Percentiles rank a stretch among this genome's conserved stretches.
These are phyloP conservation scores for Pammene aurita DNA, from an alignment of 2,888 invertebrate genomes.

Conservation along the genomic window DNA sequence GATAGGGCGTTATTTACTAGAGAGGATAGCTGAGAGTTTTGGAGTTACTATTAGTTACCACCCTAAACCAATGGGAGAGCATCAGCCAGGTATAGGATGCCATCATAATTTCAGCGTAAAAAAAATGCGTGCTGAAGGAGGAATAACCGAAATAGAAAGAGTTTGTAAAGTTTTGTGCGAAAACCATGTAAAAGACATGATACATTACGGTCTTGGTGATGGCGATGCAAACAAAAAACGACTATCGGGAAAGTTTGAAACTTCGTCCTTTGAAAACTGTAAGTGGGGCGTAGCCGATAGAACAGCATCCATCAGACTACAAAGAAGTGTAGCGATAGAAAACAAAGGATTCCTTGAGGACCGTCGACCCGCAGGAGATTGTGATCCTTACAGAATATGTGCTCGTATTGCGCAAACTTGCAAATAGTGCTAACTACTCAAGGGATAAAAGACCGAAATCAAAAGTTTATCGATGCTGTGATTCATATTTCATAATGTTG, in stretches of 20 bases:
- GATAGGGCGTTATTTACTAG: conserved; percentile 92
- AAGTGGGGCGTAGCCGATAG: conserved; percentile 94
- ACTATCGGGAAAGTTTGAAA: conserved; percentile 96
- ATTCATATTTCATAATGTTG: background rate
- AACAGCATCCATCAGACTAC: conserved; percentile 95
- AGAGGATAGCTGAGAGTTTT: conserved; percentile 93
- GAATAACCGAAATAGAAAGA: conserved; percentile 89
- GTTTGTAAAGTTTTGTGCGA: conserved; percentile 89
- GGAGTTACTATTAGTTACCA: conserved; percentile 87
- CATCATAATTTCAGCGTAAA: conserved; percentile 96
- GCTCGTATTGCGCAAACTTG: conserved; percentile 76
- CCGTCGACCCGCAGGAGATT: conserved; percentile 94
- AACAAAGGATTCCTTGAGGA: conserved; percentile 97
- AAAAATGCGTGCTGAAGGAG: conserved; percentile 91
- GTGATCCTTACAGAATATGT: conserved; percentile 90
- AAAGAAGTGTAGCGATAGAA: conserved; percentile 92
- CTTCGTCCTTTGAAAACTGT: conserved; percentile 96
- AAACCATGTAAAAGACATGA: conserved; percentile 87
- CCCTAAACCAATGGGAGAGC: conserved; percentile 89
- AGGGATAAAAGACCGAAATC: background rate
- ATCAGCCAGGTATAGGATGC: conserved; percentile 94
- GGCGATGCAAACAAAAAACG: conserved; percentile 97
- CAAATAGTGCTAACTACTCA: conserved; percentile 35
- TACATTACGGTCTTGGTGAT: conserved; percentile 93
- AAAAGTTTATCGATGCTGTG: background rate